Percentiles rank a stretch among this genome's conserved stretches.
Evolutionary conservation across 2,797 vertebrate genomes (phyloP).

Genomic region (Mormyrus hasselquistii): DNA sequence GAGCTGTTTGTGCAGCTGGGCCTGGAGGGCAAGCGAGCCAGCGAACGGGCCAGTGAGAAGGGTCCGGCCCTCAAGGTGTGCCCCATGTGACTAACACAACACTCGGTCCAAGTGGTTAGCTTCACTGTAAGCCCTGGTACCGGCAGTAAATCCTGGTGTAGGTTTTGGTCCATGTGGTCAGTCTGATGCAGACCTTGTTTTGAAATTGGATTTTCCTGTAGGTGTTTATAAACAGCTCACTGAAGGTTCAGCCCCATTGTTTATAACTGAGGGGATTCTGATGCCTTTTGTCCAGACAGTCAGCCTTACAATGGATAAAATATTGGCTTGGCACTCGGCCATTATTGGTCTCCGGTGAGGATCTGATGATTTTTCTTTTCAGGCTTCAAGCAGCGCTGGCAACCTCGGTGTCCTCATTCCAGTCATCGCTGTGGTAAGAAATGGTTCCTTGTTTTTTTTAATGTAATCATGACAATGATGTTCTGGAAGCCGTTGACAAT

Average conservation of each 20-base stretch:
- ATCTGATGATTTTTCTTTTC: slow-evolving; percentile 29
- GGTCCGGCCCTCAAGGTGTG: slow-evolving; percentile 85
- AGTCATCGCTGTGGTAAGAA: slow-evolving; percentile 95
- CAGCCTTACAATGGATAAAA: background rate
- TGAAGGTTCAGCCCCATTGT: background rate
- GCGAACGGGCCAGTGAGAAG: slow-evolving; percentile 91
- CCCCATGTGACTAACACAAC: background rate
- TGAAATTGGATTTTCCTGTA: background rate
- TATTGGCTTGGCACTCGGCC: background rate
- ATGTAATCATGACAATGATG: background rate
- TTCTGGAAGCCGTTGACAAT: background rate
- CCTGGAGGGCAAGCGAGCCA: slow-evolving; percentile 91
- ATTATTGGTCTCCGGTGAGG: background rate
- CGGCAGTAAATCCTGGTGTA: background rate
- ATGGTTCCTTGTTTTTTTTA: background rate
- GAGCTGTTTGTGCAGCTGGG: slow-evolving; percentile 95
- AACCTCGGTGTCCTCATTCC: slow-evolving; percentile 96
- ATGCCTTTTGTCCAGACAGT: background rate
- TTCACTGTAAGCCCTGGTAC: background rate
- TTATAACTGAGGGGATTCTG: background rate
- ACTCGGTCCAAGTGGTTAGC: background rate
- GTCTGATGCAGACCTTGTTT: background rate
- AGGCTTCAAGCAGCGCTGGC: slow-evolving; percentile 95
- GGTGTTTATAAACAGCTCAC: background rate
- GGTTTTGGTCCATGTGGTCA: background rate